phyloP scores from a whole-genome alignment of 2,797 vertebrate species.

The Myotis findleyi region DNA sequence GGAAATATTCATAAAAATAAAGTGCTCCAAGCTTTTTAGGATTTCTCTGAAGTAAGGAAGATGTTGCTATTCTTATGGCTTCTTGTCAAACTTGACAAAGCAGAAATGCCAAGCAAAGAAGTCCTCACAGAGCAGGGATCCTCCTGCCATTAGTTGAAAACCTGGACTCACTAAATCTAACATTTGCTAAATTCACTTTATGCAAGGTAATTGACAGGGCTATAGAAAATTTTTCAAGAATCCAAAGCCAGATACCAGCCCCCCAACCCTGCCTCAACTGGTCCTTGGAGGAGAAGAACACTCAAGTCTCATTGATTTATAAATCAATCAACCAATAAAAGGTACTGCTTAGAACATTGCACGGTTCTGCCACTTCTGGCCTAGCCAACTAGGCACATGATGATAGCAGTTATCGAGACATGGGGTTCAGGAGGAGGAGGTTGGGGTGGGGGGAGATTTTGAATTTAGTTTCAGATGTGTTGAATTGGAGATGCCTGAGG shows the following conservation, averaged over 20 bases:
- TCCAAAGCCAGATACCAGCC: not conserved
- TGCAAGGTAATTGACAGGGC: not conserved
- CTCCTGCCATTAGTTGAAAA: not conserved
- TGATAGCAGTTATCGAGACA: not conserved
- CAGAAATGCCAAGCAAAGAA: not conserved
- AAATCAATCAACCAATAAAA: not conserved
- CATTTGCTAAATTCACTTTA: not conserved
- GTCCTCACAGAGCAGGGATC: not conserved
- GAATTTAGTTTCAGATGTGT: not conserved
- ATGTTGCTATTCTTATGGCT: not conserved
- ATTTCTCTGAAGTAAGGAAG: not conserved
- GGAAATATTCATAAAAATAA: conserved; percentile 16
- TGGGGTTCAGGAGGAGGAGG: not conserved
- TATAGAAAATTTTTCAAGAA: not conserved
- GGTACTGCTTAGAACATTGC: not conserved
- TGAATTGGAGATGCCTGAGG: not conserved
- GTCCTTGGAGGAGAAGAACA: not conserved
- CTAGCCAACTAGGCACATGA: not conserved
- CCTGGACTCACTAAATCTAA: not conserved
- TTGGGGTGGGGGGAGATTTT: not conserved
- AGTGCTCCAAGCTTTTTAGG: not conserved
- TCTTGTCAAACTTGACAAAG: conserved; percentile 9
- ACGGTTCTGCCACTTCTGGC: not conserved
- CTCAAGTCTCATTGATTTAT: conserved; percentile 3
- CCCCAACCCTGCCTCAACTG: accelerated